Percentiles rank a stretch among this genome's conserved stretches.
These are phyloP conservation scores for Hypsibius dujardini DNA, from an alignment of 1,140 invertebrate genomes.

Conservation along the genomic window DNA sequence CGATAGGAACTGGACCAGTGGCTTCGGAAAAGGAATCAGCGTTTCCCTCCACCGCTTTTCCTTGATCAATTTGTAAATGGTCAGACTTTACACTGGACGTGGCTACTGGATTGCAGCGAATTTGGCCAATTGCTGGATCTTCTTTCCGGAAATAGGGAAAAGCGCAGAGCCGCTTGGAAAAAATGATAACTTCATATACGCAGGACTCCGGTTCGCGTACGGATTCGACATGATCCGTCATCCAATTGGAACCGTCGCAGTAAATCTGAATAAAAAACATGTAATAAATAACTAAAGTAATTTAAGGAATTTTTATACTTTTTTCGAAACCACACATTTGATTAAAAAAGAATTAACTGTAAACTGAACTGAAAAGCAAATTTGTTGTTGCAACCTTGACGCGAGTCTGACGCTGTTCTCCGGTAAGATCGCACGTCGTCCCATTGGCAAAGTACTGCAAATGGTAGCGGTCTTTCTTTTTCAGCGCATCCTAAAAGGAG, in stretches of 20 bases:
- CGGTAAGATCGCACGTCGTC: conserved; percentile 36
- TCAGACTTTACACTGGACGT: not conserved
- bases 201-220: conserved; percentile 39
- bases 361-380: no score
- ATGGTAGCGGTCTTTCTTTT: conserved; percentile 32
- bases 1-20: no score
- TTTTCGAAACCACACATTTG: no score
- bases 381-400: no score
- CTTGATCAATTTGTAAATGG: not conserved
- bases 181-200: conserved; percentile 34
- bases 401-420: conserved; percentile 32
- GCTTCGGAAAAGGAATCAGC: not conserved
- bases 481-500: conserved; percentile 19
- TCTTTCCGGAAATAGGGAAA: not conserved
- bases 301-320: no score
- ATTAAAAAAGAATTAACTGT: no score
- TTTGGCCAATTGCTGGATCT: not conserved
- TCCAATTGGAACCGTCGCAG: conserved; percentile 33
- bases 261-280: conserved; percentile 36
- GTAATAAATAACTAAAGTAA: no score
- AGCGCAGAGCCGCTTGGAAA: not conserved
- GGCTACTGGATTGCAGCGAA: conserved; percentile 1
- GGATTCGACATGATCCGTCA: conserved; percentile 34
- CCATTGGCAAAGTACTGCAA: conserved; percentile 37
- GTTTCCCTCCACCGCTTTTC: not conserved